Conservation (phyloP, 2,888 invertebrate genomes). For the Drosophila nr. perissopoda region DNA sequence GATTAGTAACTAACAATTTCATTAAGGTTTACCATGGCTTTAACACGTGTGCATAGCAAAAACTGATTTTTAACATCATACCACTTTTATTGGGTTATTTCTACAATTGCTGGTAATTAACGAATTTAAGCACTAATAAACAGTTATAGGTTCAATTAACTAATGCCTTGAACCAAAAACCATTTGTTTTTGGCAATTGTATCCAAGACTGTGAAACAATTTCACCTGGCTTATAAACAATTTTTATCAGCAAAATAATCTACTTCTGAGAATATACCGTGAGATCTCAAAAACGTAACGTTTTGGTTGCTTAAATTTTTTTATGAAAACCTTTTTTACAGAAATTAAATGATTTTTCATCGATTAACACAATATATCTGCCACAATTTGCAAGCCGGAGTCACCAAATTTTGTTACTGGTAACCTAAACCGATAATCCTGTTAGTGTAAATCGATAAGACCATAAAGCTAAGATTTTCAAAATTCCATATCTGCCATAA, state of each 20-base stretch:
- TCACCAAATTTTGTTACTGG: too few relatives aligned
- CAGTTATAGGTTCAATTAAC: not conserved
- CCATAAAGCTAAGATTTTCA: too few relatives aligned
- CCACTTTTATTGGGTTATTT: not conserved
- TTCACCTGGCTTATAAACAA: not conserved
- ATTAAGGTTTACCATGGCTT: not conserved
- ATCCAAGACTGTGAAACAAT: constrained; percentile 1
- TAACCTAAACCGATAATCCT: too few relatives aligned
- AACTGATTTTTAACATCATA: not conserved
- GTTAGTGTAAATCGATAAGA: too few relatives aligned
- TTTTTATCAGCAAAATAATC: constrained; percentile 22
- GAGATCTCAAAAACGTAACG: not conserved
- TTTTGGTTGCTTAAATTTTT: not conserved
- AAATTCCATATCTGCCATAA: too few relatives aligned
- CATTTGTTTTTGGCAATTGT: not conserved
- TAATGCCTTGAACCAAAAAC: constrained; percentile 9
- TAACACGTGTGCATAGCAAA: not conserved
- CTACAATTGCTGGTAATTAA: not conserved
- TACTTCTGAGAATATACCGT: not conserved
- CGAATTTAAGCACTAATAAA: not conserved
- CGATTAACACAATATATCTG: not conserved
- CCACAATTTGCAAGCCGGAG: too few relatives aligned
- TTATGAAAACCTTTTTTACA: not conserved
- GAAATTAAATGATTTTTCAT: not conserved
- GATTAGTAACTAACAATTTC: not conserved